Evolutionary conservation across 2,113 vertebrate genomes (phyloP).

Genomic region (Melierax canorus): DNA sequence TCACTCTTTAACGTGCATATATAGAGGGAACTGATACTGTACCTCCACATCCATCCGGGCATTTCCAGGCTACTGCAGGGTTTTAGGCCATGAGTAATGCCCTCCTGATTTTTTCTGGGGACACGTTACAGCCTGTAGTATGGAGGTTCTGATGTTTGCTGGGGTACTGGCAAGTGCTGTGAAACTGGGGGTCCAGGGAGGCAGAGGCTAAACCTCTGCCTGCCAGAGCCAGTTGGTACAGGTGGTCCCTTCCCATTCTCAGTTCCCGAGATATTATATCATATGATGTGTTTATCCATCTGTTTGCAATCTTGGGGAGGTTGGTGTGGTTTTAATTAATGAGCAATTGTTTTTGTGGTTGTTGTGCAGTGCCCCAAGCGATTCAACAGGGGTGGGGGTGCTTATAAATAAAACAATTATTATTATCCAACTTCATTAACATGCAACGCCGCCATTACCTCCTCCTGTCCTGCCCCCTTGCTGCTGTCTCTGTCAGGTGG

Average conservation of each 20-base stretch:
- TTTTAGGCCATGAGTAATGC: not conserved
- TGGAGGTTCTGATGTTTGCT: not conserved
- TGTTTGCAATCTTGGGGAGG: constrained; percentile 43
- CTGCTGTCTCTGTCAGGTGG: not conserved
- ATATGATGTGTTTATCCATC: constrained; percentile 52
- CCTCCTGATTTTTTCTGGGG: not conserved
- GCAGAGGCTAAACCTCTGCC: not conserved
- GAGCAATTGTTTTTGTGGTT: constrained; percentile 64
- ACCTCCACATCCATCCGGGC: not conserved
- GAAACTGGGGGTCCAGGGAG: not conserved
- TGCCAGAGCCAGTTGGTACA: not conserved
- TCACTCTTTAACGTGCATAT: not conserved
- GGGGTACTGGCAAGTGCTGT: not conserved
- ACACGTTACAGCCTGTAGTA: not conserved
- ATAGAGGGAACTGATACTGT: too few species aligned
- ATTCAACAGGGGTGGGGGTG: constrained; percentile 55
- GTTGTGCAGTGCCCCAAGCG: constrained; percentile 20
- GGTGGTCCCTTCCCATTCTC: constrained; percentile 38
- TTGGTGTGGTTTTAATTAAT: constrained; percentile 66
- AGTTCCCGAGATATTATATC: constrained; percentile 34
- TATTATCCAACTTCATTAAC: constrained; percentile 55
- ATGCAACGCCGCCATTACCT: not conserved
- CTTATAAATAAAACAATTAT: constrained; percentile 58
- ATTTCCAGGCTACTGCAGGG: not conserved
- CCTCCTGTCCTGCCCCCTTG: not conserved